Conservation (phyloP, 2,888 invertebrate species). For the Galeruca laticollis region DNA sequence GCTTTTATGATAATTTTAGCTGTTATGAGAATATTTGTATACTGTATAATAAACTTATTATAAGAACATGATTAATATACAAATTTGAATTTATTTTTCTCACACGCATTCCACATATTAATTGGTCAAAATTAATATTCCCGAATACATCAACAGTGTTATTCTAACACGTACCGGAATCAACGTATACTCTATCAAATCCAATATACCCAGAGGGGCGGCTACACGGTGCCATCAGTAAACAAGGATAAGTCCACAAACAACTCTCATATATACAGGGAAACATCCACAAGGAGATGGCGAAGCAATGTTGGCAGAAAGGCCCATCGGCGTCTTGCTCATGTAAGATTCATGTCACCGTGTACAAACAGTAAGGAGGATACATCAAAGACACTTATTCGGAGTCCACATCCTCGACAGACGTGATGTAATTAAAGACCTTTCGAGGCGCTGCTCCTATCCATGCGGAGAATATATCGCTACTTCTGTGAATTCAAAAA, state of each 20-base stretch:
- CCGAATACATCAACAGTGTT: not conserved
- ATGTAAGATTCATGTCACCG: conserved; percentile 67
- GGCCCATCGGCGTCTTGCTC: conserved; percentile 59
- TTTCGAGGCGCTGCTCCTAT: conserved; percentile 40
- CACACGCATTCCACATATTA: too few relatives aligned
- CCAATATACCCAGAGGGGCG: conserved; percentile 47
- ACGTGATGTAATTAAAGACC: conserved; percentile 62
- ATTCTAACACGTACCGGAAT: conserved; percentile 14
- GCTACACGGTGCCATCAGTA: conserved; percentile 48
- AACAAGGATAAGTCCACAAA: conserved; percentile 47
- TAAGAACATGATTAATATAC: too few relatives aligned
- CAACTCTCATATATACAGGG: conserved; percentile 46
- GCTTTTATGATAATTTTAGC: too few relatives aligned
- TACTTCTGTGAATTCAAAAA: conserved; percentile 28
- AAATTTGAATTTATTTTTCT: too few relatives aligned
- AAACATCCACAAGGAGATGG: conserved; percentile 39
- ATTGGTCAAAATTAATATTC: not conserved
- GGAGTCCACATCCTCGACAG: conserved; percentile 58
- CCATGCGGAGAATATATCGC: conserved; percentile 47
- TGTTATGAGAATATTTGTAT: too few relatives aligned
- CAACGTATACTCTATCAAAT: conserved; percentile 39
- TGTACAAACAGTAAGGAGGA: conserved; percentile 64
- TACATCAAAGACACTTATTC: conserved; percentile 64
- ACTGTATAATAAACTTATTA: too few relatives aligned
- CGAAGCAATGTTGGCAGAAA: conserved; percentile 60